phyloP scores from a whole-genome alignment of 2,113 vertebrate genomes.

The Taxidea taxus region DNA sequence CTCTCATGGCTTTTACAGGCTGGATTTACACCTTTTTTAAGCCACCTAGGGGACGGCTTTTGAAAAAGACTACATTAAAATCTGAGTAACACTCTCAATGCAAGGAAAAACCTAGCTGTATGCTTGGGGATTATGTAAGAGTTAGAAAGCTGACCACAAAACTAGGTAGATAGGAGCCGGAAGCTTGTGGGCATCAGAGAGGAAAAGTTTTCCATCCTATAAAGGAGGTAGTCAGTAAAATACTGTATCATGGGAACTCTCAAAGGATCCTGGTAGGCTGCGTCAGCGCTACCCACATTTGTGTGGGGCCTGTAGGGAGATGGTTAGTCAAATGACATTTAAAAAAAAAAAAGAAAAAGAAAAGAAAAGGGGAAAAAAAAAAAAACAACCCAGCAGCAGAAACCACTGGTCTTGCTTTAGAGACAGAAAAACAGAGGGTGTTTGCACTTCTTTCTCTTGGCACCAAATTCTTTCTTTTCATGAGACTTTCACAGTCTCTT shows the following conservation, averaged over 20 bases:
- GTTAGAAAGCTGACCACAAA: conserved; percentile 60
- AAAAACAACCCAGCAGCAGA: background rate
- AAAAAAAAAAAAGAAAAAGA: no score
- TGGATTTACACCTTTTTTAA: conserved; percentile 77
- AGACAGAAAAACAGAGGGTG: conserved; percentile 40
- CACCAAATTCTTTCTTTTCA: conserved; percentile 66
- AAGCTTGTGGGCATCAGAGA: conserved; percentile 32
- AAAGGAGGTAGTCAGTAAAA: conserved; percentile 57
- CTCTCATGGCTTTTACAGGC: conserved; percentile 61
- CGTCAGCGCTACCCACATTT: background rate
- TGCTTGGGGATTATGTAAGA: conserved; percentile 61
- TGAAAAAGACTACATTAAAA: conserved; percentile 72
- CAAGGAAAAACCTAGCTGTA: conserved; percentile 64
- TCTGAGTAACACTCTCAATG: conserved; percentile 64
- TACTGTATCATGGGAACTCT: conserved; percentile 35
- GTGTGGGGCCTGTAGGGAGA: background rate
- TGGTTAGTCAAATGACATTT: background rate
- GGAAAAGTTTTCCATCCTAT: conserved; percentile 66
- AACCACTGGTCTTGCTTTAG: background rate
- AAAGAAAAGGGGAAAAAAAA: background rate
- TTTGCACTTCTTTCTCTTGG: conserved; percentile 58
- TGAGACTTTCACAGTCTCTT: conserved; percentile 53
- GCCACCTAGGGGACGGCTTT: conserved; percentile 42
- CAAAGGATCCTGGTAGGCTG: conserved; percentile 26
- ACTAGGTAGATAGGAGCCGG: background rate